phyloP scores from a whole-genome alignment of 1,140 invertebrate genomes.

The Pseudomyrmex flavicornis region DNA sequence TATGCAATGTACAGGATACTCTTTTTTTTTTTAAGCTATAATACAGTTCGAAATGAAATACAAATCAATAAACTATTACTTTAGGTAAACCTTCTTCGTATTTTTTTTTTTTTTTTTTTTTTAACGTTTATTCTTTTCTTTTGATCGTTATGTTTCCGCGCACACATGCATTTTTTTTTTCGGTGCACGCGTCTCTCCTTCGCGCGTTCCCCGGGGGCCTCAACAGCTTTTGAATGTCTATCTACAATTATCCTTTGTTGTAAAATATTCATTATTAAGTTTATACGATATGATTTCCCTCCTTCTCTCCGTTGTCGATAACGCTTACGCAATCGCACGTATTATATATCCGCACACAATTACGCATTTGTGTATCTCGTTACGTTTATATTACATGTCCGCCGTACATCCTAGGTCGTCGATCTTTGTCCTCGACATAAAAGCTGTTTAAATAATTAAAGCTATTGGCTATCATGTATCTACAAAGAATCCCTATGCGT shows the following conservation, averaged over 20 bases:
- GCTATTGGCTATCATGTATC: constrained; percentile 84
- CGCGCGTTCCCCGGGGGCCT: constrained; percentile 59
- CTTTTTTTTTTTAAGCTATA: constrained; percentile 81
- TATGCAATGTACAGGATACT: constrained; percentile 85
- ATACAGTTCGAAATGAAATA: constrained; percentile 84
- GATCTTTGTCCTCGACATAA: constrained; percentile 67
- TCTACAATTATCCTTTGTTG: constrained; percentile 82
- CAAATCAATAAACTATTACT: constrained; percentile 84
- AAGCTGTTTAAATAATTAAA: constrained; percentile 84
- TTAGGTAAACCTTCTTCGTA: constrained; percentile 77
- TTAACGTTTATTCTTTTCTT: constrained; percentile 69
- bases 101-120: constrained; percentile 39
- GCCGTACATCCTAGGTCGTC: constrained; percentile 57
- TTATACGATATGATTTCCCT: constrained; percentile 85
- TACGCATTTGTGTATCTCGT: constrained; percentile 57
- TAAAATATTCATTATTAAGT: constrained; percentile 85
- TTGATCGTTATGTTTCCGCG: constrained; percentile 74
- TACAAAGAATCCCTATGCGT: constrained; percentile 82
- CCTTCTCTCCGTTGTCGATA: constrained; percentile 72
- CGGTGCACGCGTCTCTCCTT: constrained; percentile 30
- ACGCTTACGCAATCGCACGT: constrained; percentile 46
- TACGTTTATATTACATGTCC: constrained; percentile 74
- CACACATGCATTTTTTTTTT: constrained; percentile 24
- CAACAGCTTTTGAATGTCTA: constrained; percentile 81
- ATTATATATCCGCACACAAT: constrained; percentile 62